Evolutionary conservation across 2,888 invertebrate species (phyloP), one percentile per base, ranked within the genome.

Genomic region (Drosophila prostipennis): DNA sequence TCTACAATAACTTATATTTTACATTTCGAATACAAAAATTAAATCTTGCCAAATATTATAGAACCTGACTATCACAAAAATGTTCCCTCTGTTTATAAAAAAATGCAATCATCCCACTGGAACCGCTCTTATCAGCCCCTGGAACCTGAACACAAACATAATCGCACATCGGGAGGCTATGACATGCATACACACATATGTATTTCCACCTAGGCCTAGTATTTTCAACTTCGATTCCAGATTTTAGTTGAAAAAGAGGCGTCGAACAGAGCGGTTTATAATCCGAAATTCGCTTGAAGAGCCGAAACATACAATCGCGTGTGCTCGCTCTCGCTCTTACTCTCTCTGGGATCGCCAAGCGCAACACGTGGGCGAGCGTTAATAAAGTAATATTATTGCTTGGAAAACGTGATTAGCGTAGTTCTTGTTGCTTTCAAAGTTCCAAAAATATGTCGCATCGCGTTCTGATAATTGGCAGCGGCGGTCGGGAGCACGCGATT

Each of bases 401-500:
- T 45, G 39, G 48, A 37, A 81, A 79, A 71, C 74, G 74, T 82
- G 79, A 60, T 56, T 8, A 48, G n/a, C 46, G 6, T 23, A 11
- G 16, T 42, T 16, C 42, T 37, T 37, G 37, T 37, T 37, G 37
- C 14, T 34, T 19, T n/a, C 23, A 37, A 34, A 34, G 10, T 34
- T 1, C 11, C 48, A 36, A 42, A 46, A 77, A 69, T 63, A 84
- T 85, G 85, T 80, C 78, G 52, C 93, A 93, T 56, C 93, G 94
- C 86, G 94, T 98, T 74, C 92, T 98, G 77, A 94, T 99, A 56
- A 94, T 99, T 85, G 99, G 99, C 14, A 94, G 95, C 90, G 99
- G 99, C 40, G 99, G 98, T 3, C 94, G 99, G 78, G 99, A 99
- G 92, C 98, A 99, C 93, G 98, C 98, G 5, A 94, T 99, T 85